These are phyloP conservation scores for Dicrurus megarhynchus DNA, from an alignment of 2,113 vertebrate species.

Conservation along the genomic window DNA sequence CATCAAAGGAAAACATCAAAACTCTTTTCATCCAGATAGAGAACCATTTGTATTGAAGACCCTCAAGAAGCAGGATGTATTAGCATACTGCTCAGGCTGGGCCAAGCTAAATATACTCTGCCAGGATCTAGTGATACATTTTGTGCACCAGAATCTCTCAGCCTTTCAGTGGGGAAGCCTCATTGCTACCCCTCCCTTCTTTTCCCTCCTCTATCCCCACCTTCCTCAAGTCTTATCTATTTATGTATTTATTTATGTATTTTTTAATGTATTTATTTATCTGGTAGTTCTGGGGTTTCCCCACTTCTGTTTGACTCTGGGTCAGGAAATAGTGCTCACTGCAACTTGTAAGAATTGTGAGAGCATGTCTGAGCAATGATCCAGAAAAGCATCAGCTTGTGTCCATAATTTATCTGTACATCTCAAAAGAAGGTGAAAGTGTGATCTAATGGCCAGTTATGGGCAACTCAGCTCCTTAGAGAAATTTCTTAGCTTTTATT, in stretches of 20 bases:
- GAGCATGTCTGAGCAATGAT: not conserved
- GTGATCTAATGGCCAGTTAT: not conserved
- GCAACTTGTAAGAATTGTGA: not conserved
- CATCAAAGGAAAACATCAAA: not conserved
- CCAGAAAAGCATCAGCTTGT: not conserved
- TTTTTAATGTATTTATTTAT: not conserved
- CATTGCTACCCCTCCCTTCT: not conserved
- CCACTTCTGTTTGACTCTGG: not conserved
- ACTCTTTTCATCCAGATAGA: not conserved
- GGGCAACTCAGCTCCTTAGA: not conserved
- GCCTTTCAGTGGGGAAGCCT: not conserved
- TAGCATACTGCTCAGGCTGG: not conserved
- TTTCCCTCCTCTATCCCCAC: not conserved
- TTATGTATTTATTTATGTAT: not conserved
- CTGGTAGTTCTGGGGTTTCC: not conserved
- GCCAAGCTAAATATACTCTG: not conserved
- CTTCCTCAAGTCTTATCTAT: not conserved
- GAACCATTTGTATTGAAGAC: not conserved
- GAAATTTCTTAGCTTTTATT: not conserved
- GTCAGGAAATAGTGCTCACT: not conserved
- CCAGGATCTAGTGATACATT: not conserved
- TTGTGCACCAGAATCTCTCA: not conserved
- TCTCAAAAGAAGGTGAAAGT: not conserved
- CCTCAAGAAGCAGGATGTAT: not conserved
- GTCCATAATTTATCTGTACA: not conserved